Evolutionary conservation across 1,140 invertebrate genomes (phyloP).

Genomic region (Lasioglossum albipes): DNA sequence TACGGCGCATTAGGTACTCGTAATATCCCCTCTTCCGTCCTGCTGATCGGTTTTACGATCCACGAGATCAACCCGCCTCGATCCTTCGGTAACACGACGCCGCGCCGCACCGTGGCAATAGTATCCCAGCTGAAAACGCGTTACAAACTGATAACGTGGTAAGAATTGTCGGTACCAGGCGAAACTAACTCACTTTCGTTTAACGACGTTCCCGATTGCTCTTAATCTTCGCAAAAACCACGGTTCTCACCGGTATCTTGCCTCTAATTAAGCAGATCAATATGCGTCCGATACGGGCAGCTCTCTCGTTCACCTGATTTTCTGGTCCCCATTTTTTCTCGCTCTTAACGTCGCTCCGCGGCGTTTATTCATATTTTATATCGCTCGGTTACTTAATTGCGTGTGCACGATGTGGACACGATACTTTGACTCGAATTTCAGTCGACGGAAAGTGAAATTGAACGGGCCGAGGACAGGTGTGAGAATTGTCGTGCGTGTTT

Average conservation of each 20-base stretch:
- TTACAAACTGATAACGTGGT: not conserved
- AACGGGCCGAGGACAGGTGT: not conserved
- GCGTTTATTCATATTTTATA: constrained; percentile 14
- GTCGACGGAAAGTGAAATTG: constrained; percentile 23
- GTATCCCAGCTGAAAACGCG: constrained; percentile 10
- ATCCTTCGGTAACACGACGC: constrained; percentile 28
- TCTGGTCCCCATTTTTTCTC: too few species aligned
- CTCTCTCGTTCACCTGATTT: constrained; percentile 15
- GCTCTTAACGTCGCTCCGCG: not conserved
- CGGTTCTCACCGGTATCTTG: constrained; percentile 2
- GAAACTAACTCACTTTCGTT: constrained; percentile 6
- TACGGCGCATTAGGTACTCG: constrained; percentile 15
- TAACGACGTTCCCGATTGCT: constrained; percentile 18
- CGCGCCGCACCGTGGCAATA: not conserved
- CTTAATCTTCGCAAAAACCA: not conserved
- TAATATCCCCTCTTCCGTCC: constrained; percentile 27
- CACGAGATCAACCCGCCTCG: constrained; percentile 19
- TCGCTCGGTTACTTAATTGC: not conserved
- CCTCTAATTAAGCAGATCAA: constrained; percentile 39
- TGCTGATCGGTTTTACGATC: constrained; percentile 38
- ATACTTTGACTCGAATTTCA: constrained; percentile 26
- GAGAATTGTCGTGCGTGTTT: not conserved
- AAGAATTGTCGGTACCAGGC: constrained; percentile 31
- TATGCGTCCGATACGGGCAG: constrained; percentile 7
- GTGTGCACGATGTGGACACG: constrained; percentile 8